phyloP scores from a whole-genome alignment of 2,797 vertebrate species.

The Tachyglossus aculeatus region DNA sequence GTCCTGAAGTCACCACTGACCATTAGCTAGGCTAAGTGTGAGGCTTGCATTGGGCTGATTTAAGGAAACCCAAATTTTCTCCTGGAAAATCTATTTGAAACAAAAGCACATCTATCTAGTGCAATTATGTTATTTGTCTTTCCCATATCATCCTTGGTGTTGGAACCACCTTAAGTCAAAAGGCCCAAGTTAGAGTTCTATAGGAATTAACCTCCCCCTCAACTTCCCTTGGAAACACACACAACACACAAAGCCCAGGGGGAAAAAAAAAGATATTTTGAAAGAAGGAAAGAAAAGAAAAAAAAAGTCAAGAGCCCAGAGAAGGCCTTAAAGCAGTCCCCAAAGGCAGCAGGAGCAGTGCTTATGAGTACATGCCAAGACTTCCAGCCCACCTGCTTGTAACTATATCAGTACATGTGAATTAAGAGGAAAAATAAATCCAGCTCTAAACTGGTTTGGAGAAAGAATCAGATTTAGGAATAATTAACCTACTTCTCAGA shows the following conservation, averaged over 20 bases:
- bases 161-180: conserved; percentile 3
- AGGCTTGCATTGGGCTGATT: no score
- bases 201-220: neutral
- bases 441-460: conserved; percentile 31
- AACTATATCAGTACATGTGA: neutral
- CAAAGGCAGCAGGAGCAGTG: conserved; percentile 24
- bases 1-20: no score
- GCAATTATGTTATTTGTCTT: no score
- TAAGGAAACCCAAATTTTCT: no score
- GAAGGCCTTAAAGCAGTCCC: neutral
- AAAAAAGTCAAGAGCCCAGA: conserved; percentile 7
- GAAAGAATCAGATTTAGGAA: conserved; percentile 39
- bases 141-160: no score
- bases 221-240: neutral
- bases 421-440: conserved; percentile 23
- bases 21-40: no score
- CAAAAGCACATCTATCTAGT: no score
- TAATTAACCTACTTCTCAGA: conserved; percentile 32
- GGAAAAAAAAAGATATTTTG: neutral
- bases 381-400: conserved; percentile 12
- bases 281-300: neutral
- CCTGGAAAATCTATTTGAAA: no score
- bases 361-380: neutral
- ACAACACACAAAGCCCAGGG: neutral
- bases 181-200: neutral